These are phyloP conservation scores for Thecophora atra DNA, from an alignment of 2,888 invertebrate species.

Conservation along the genomic window DNA sequence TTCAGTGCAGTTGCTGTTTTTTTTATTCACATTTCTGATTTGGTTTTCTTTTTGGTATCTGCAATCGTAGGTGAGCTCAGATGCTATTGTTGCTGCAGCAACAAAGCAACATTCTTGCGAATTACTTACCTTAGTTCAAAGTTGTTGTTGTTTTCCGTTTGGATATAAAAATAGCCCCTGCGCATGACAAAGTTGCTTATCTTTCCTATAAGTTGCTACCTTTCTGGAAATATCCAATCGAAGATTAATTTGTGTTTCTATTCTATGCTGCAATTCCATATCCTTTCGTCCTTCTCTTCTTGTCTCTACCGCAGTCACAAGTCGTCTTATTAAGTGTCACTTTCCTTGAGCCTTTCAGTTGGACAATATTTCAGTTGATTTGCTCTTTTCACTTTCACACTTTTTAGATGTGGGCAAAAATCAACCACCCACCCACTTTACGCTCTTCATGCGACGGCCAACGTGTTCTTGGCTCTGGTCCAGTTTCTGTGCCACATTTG, in stretches of 20 bases:
- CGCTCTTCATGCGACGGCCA: not conserved
- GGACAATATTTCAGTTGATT: not conserved
- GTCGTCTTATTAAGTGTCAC: not conserved
- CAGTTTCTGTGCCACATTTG: conserved; percentile 6
- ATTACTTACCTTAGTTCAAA: too few species aligned
- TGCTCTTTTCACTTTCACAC: not conserved
- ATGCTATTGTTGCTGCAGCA: too few species aligned
- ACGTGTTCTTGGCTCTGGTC: conserved; percentile 2
- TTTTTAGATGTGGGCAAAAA: not conserved
- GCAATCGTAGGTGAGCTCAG: too few species aligned
- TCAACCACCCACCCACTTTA: not conserved
- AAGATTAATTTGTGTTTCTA: too few species aligned
- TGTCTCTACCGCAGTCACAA: not conserved
- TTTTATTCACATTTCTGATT: not conserved
- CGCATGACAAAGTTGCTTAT: too few species aligned
- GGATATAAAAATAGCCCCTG: too few species aligned
- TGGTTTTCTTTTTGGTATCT: too few species aligned
- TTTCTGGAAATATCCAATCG: too few species aligned
- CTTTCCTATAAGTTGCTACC: too few species aligned
- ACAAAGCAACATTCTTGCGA: too few species aligned
- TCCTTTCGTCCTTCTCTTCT: not conserved
- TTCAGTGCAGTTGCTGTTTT: not conserved
- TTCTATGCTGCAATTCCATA: not conserved
- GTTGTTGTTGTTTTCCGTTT: too few species aligned
- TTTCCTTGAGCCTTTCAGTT: not conserved